Evolutionary conservation across 35 echinoderm and acorn worm genomes (phyloP).

Genomic region (Strongylocentrotus purpuratus): DNA sequence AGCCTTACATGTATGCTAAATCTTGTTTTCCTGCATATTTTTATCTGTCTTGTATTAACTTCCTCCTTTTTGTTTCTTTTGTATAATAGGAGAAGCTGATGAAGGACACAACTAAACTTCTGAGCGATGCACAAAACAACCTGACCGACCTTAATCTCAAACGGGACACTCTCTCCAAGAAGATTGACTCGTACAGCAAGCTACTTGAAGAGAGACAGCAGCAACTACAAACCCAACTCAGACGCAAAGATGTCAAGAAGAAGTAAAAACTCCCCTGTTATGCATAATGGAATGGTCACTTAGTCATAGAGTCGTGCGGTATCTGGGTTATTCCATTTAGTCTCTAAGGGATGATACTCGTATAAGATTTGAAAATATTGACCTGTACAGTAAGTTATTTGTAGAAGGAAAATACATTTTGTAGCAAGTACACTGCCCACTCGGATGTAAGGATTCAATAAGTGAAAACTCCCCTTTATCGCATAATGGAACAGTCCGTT

Average conservation of each 20-base stretch:
- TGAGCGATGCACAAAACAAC: constrained; percentile 66
- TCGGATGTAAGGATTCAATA: background rate
- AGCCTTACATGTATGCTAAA: no score
- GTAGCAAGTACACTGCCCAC: background rate
- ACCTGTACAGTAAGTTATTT: background rate
- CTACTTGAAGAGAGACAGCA: constrained; percentile 89
- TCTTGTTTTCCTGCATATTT: no score
- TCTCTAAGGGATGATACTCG: background rate
- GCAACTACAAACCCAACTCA: constrained; percentile 68
- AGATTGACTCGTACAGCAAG: constrained; percentile 61
- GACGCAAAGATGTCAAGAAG: constrained; percentile 51
- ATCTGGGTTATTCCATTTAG: background rate
- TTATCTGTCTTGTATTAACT: no score
- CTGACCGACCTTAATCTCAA: constrained; percentile 76
- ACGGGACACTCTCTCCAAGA: constrained; percentile 64
- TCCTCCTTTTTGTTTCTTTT: background rate
- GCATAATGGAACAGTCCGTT: background rate
- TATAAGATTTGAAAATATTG: background rate
- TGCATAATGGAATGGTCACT: background rate
- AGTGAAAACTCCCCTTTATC: background rate
- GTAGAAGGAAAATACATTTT: background rate
- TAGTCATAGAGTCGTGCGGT: background rate
- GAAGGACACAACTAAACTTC: constrained; percentile 67
- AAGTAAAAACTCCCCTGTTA: background rate
- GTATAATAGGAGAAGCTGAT: constrained; percentile 51